Evolutionary conservation across 2,797 vertebrate species (phyloP).

Genomic region (Muscicapa striata): DNA sequence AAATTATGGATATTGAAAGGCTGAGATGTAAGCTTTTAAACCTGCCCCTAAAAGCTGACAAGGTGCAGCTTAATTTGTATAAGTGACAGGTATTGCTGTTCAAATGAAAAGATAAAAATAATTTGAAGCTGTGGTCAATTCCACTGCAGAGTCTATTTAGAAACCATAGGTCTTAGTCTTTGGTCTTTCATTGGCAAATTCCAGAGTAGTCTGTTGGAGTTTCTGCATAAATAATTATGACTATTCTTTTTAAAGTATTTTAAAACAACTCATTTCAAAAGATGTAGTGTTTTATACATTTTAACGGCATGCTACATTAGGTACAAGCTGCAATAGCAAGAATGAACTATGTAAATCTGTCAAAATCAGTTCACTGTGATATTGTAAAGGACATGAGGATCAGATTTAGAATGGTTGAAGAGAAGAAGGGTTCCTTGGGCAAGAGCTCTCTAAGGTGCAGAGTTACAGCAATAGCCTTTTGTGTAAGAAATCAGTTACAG

Average conservation of each 20-base stretch:
- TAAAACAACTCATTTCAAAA: not conserved
- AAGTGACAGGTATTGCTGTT: not conserved
- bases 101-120: not conserved
- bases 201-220: not conserved
- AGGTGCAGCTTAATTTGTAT: not conserved
- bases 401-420: not conserved
- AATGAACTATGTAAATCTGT: not conserved
- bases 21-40: constrained; percentile 20
- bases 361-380: not conserved
- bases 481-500: not conserved
- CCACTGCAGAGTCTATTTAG: not conserved
- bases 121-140: not conserved
- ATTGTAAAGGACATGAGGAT: not conserved
- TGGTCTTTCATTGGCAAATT: not conserved
- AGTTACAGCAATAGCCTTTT: rapidly evolving
- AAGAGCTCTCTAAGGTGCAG: not conserved
- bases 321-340: not conserved
- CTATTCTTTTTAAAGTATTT: not conserved
- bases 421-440: not conserved
- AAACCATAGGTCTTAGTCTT: not conserved
- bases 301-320: not conserved
- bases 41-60: not conserved
- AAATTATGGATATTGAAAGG: not conserved
- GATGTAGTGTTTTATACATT: rapidly evolving
- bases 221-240: not conserved